A percentile compares a stretch with the other conserved stretches of the same genome.
phyloP scores from a whole-genome alignment of 35 echinoderm and acorn worm genomes.

The Hemicentrotus pulcherrimus region DNA sequence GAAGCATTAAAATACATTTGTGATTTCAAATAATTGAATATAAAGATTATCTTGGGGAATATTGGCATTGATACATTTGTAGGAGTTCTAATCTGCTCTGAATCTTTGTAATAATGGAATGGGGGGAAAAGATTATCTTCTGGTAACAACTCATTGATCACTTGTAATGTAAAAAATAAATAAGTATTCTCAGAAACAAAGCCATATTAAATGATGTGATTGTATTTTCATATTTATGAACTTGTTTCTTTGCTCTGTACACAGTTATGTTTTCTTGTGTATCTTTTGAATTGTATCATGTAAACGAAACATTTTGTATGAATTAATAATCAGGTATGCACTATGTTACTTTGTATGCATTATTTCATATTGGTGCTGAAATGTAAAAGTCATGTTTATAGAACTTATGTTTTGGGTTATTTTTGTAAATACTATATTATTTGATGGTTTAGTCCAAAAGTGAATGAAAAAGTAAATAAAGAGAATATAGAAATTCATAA shows the following conservation, averaged over 20 bases:
- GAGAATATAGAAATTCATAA: slow-evolving; percentile 1
- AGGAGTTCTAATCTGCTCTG: not conserved
- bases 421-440: slow-evolving; percentile 41
- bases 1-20: not conserved
- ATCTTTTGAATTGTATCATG: not conserved
- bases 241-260: not conserved
- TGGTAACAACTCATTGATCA: not conserved
- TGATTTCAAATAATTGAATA: not conserved
- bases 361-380: slow-evolving; percentile 37
- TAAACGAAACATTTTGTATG: slow-evolving; percentile 15
- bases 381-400: slow-evolving; percentile 36
- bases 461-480: slow-evolving; percentile 28
- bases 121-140: not conserved
- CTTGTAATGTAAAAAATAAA: not conserved
- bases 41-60: not conserved
- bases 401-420: not conserved
- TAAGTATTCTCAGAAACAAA: not conserved
- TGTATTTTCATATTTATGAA: slow-evolving; percentile 14
- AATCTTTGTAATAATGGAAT: not conserved
- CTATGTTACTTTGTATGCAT: not conserved
- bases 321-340: slow-evolving; percentile 37
- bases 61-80: not conserved
- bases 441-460: slow-evolving; percentile 38
- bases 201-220: not conserved
- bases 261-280: not conserved